Evolutionary conservation across 2,888 invertebrate genomes (phyloP).

Genomic region (Diaphora mendica): DNA sequence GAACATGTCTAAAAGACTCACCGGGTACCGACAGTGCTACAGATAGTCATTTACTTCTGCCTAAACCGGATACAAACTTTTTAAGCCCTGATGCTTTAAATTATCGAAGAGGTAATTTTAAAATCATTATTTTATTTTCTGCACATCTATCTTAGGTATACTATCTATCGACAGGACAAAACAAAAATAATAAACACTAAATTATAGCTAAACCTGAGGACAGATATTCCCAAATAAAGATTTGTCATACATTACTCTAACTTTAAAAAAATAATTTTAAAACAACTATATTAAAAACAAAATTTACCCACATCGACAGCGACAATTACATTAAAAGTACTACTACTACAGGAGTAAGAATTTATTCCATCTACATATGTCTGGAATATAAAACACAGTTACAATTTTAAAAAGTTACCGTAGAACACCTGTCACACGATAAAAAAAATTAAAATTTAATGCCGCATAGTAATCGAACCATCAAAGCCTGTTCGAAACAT

Average conservation of each 20-base stretch:
- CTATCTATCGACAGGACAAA: no score
- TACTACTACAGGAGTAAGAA: no score
- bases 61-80: slow-evolving; percentile 92
- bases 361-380: no score
- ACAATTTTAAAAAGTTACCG: no score
- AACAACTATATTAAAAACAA: background rate
- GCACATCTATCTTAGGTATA: background rate
- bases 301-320: background rate
- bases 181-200: no score
- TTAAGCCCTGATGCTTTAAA: slow-evolving; percentile 91
- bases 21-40: slow-evolving; percentile 88
- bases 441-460: no score
- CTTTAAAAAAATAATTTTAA: background rate
- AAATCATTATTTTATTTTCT: background rate
- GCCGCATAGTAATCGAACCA: background rate
- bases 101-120: slow-evolving; percentile 68
- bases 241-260: no score
- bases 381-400: no score
- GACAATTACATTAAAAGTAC: background rate
- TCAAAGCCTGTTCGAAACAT: background rate
- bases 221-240: no score
- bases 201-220: no score
- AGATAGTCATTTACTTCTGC: slow-evolving; percentile 93
- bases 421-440: no score
- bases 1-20: slow-evolving; percentile 88